Conservation (phyloP, 2,888 invertebrate species). For the Steinernema scapterisci region DNA sequence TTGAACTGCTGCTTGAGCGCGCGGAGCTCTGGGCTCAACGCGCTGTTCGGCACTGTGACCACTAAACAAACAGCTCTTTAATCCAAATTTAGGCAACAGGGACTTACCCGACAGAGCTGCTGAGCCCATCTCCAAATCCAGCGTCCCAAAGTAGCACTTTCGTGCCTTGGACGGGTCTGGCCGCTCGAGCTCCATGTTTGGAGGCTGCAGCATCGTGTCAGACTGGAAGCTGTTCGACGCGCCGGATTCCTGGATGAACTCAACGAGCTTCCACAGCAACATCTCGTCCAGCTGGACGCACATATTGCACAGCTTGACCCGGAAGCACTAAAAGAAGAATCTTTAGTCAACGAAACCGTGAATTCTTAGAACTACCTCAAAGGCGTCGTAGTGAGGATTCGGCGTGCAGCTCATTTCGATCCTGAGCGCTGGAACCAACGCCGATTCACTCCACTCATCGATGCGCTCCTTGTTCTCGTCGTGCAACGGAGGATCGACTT, state of each 20-base stretch:
- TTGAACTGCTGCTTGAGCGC: constrained; percentile 82
- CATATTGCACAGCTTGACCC: constrained; percentile 81
- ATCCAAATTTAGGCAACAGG: background rate
- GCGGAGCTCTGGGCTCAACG: constrained; percentile 77
- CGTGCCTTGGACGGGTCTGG: constrained; percentile 68
- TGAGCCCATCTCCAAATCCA: constrained; percentile 80
- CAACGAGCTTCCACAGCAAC: constrained; percentile 77
- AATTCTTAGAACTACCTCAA: constrained; percentile 73
- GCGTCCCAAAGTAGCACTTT: constrained; percentile 83
- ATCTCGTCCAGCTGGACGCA: constrained; percentile 86
- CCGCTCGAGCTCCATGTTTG: constrained; percentile 55
- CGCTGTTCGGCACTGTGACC: constrained; percentile 79
- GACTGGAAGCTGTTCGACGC: constrained; percentile 53
- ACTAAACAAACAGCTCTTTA: constrained; percentile 75
- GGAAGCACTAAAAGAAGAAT: constrained; percentile 74
- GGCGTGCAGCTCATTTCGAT: constrained; percentile 80
- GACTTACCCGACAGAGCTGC: constrained; percentile 79
- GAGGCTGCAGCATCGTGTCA: constrained; percentile 51
- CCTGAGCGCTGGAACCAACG: constrained; percentile 77
- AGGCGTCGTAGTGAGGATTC: constrained; percentile 79
- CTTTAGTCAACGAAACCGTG: too few relatives aligned
- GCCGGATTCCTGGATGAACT: constrained; percentile 64
- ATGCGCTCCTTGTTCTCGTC: constrained; percentile 6
- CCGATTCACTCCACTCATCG: background rate
- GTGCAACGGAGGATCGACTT: constrained; percentile 45